Base-by-base conservation (phyloP, 2,888 invertebrate species). In the Cheilosia soror region DNA sequence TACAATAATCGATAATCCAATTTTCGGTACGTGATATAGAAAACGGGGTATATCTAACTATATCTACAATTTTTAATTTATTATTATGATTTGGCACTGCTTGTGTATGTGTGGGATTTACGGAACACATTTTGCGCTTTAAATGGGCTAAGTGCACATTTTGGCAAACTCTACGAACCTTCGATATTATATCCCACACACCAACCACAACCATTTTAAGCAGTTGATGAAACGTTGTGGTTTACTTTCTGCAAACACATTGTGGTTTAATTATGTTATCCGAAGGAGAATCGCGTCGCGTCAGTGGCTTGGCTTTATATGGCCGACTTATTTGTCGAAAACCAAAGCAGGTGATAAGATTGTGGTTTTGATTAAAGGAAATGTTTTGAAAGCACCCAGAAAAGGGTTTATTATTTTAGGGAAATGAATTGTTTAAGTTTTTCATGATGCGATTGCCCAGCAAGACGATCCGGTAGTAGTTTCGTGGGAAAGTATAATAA, bases 1-100 rank as follows among this genome's bases (percentile, higher is more conserved):
- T 60, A 76, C 40, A 53, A 11, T 72, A 81, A 71, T 81, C 81
- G 75, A 81, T 81, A 81, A 81, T 71, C 76, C 65, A 82, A 82
- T 82, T 71, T 75, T 60, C 51, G 53, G 47, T 27, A 66, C 29
- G 75, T 40, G 44, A 62, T 49, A 49, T 2, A 15, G 44, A 44
- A 78, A 49, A 40, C n/a, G 40, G 65, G 58, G 40, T 31, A 40
- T 40, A 40, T 40, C 27, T 27, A 13, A 20, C 11, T 47, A 55
- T 68, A 33, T 33, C 33, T 33, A 33, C 9, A 33, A 7, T 78
- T 71, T 71, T 78, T 63, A 55, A 72, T 77, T 82, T 82, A 77
- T 77, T 77, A 49, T 47, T 25, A 60, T 57, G 27, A 42, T 44
- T 13, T 27, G 5, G 7, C 62, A 20, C 15, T 47, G 27, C 44